Percentiles rank a stretch among this genome's conserved stretches.
Evolutionary conservation across 2,888 invertebrate genomes (phyloP).

Genomic region (Leptothorax acervorum): DNA sequence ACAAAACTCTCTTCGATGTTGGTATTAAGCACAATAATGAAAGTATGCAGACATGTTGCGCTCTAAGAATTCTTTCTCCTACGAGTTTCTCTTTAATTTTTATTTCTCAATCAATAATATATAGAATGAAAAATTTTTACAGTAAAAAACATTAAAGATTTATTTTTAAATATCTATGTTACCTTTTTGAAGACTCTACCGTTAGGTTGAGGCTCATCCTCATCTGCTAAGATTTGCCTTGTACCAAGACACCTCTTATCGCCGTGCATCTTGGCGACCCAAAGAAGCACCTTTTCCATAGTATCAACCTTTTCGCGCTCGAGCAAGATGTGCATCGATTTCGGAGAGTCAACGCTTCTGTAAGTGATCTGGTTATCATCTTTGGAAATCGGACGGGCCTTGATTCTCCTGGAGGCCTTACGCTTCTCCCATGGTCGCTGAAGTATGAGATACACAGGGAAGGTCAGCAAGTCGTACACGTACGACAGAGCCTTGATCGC

Average conservation of each 20-base stretch:
- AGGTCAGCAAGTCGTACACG: constrained; percentile 95
- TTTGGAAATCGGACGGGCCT: constrained; percentile 90
- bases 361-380: constrained; percentile 91
- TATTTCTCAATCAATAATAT: background rate
- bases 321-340: constrained; percentile 90
- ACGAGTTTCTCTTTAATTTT: background rate
- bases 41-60: background rate
- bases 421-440: constrained; percentile 96
- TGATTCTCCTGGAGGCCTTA: constrained; percentile 91
- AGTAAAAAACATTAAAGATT: background rate
- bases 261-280: constrained; percentile 91
- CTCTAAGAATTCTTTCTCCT: background rate
- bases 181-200: constrained; percentile 98
- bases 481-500: constrained; percentile 93
- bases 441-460: constrained; percentile 94
- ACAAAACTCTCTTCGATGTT: background rate
- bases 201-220: constrained; percentile 97
- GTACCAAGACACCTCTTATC: constrained; percentile 94
- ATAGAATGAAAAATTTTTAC: background rate
- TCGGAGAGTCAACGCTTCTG: constrained; percentile 90
- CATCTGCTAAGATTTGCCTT: constrained; percentile 95
- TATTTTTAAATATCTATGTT: constrained; percentile 29
- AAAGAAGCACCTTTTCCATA: constrained; percentile 93
- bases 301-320: constrained; percentile 92
- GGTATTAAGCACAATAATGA: background rate